Percentiles rank a stretch among this genome's conserved stretches.
Evolutionary conservation across 1,140 invertebrate genomes (phyloP).

Genomic region (Drosophila kikkawai): DNA sequence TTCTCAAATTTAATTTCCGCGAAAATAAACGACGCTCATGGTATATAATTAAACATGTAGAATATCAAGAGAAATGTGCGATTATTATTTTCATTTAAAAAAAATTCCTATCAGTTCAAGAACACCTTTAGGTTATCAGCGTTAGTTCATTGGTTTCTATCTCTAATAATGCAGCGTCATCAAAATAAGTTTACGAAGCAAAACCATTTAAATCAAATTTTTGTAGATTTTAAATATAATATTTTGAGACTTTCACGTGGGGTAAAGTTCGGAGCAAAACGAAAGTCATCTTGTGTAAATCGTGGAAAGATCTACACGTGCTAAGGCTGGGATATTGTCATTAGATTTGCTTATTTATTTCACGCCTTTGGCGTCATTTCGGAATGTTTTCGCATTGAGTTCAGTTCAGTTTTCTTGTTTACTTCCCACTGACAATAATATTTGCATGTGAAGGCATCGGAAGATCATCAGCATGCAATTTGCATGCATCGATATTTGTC

Average conservation of each 20-base stretch:
- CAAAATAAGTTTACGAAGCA: constrained; percentile 19
- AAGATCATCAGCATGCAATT: constrained; percentile 29
- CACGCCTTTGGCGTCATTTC: neutral
- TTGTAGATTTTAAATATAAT: neutral
- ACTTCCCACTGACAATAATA: constrained; percentile 28
- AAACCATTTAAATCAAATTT: neutral
- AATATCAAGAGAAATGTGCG: neutral
- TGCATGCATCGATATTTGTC: constrained; percentile 25
- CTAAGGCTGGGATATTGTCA: neutral
- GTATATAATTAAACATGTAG: neutral
- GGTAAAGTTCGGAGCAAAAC: neutral
- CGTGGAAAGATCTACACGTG: constrained; percentile 5
- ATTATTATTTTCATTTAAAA: constrained; percentile 7
- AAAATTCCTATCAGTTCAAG: constrained; percentile 43
- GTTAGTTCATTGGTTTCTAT: constrained; percentile 12
- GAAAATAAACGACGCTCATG: neutral
- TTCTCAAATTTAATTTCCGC: neutral
- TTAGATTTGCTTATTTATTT: constrained; percentile 21
- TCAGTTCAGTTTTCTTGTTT: constrained; percentile 13
- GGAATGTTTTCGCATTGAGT: constrained; percentile 18
- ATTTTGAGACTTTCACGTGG: neutral
- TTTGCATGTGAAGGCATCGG: constrained; percentile 20
- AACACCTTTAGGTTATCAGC: constrained; percentile 28
- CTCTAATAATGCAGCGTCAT: constrained; percentile 18
- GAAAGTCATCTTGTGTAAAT: constrained; percentile 5